phyloP scores from a whole-genome alignment of 2,797 vertebrate species.

The Phataginus tetradactyla region DNA sequence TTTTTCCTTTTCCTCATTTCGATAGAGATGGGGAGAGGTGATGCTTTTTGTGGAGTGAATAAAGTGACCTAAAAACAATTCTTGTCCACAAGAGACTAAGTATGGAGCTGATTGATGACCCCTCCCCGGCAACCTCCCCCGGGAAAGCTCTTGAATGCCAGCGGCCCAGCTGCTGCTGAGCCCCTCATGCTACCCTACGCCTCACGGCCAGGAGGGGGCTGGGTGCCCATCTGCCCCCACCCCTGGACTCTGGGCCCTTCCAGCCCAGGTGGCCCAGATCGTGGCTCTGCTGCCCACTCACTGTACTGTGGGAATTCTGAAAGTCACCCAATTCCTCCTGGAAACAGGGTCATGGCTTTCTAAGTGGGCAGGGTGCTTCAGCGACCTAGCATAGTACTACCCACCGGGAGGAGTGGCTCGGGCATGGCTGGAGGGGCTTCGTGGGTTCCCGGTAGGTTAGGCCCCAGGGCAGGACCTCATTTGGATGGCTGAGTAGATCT shows the following conservation, averaged over 20 bases:
- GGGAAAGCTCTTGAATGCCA: neutral
- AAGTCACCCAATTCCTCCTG: neutral
- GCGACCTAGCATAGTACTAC: neutral
- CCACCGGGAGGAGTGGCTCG: no score
- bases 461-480: neutral
- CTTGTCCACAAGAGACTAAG: neutral
- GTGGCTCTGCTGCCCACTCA: no score
- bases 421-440: accelerated
- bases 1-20: neutral
- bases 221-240: neutral
- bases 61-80: slow-evolving; percentile 27
- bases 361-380: neutral
- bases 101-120: neutral
- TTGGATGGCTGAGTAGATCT: neutral
- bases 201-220: neutral
- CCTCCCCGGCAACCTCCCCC: neutral
- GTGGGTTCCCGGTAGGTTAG: no score
- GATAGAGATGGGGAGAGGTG: neutral
- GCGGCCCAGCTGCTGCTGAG: accelerated
- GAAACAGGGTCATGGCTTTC: neutral
- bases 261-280: neutral
- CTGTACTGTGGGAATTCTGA: neutral
- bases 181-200: no score
- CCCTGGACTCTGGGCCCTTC: neutral
- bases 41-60: slow-evolving; percentile 23